Evolutionary conservation across 2,797 vertebrate genomes (phyloP).

Genomic region (Anas flavirostris): DNA sequence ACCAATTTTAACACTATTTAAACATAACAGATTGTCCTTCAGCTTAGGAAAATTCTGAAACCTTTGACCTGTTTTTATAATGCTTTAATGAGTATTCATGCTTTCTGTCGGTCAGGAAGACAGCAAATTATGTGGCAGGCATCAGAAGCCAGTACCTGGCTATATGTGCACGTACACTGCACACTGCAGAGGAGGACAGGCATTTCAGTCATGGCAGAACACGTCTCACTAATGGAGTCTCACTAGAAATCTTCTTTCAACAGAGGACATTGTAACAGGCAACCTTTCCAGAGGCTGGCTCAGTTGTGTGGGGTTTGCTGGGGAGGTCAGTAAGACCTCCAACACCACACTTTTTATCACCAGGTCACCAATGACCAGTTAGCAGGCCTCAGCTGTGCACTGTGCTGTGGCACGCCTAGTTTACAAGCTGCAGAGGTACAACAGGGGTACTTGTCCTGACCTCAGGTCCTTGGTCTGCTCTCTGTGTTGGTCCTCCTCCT

Average conservation of each 20-base stretch:
- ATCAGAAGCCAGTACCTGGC: not conserved
- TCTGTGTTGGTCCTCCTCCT: not conserved
- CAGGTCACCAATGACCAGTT: fast-evolving
- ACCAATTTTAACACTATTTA: not conserved
- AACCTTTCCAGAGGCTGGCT: not conserved
- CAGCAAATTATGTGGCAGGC: not conserved
- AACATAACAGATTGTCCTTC: not conserved
- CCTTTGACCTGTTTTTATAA: not conserved
- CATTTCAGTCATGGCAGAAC: not conserved
- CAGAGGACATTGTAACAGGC: not conserved
- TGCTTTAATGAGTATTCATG: not conserved
- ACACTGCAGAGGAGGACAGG: not conserved
- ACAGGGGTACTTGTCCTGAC: fast-evolving
- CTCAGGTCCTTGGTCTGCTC: not conserved
- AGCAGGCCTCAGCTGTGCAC: not conserved
- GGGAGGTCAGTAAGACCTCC: not conserved
- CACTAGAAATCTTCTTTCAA: not conserved
- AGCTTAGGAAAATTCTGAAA: not conserved
- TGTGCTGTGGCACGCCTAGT: fast-evolving
- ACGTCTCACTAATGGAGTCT: not conserved
- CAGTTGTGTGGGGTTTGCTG: not conserved
- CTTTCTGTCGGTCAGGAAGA: not conserved
- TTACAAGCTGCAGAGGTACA: not conserved
- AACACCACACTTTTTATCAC: not conserved
- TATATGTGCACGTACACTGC: fast-evolving